Conservation (phyloP, 2,888 invertebrate genomes). For the Cryptocephalus primarius region DNA sequence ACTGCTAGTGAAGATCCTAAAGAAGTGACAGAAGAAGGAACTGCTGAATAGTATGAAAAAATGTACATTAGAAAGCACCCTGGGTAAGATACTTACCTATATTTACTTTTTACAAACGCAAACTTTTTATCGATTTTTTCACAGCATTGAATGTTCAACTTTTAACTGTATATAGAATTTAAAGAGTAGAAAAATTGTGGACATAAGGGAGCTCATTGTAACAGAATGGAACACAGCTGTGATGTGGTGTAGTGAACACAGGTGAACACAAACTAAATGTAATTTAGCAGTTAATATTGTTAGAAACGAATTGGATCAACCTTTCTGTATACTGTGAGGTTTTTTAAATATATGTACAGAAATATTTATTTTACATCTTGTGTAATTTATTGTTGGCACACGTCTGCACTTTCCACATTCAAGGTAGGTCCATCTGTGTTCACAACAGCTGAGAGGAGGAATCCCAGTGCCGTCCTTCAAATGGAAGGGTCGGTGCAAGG, state of each 20-base stretch:
- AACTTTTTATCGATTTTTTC: slow-evolving; percentile 4
- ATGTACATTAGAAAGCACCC: neutral
- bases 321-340: too few species aligned
- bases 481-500: slow-evolving; percentile 72
- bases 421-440: slow-evolving; percentile 45
- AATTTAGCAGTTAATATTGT: too few species aligned
- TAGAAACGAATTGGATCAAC: too few species aligned
- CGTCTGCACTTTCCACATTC: slow-evolving; percentile 14
- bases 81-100: neutral
- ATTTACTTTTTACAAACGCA: neutral
- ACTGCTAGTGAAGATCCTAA: neutral
- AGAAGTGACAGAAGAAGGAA: neutral
- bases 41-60: neutral
- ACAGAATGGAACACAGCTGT: slow-evolving; percentile 25
- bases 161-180: slow-evolving; percentile 15
- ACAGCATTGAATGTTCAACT: neutral
- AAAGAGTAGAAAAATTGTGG: slow-evolving; percentile 4
- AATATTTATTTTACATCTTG: too few species aligned
- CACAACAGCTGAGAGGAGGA: slow-evolving; percentile 43
- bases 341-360: too few species aligned
- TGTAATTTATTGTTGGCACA: too few species aligned
- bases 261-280: slow-evolving; percentile 21
- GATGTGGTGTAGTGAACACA: slow-evolving; percentile 36
- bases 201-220: neutral
- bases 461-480: slow-evolving; percentile 64